phyloP scores from a whole-genome alignment of 2,888 invertebrate genomes.

The Pediacus dermestoides region DNA sequence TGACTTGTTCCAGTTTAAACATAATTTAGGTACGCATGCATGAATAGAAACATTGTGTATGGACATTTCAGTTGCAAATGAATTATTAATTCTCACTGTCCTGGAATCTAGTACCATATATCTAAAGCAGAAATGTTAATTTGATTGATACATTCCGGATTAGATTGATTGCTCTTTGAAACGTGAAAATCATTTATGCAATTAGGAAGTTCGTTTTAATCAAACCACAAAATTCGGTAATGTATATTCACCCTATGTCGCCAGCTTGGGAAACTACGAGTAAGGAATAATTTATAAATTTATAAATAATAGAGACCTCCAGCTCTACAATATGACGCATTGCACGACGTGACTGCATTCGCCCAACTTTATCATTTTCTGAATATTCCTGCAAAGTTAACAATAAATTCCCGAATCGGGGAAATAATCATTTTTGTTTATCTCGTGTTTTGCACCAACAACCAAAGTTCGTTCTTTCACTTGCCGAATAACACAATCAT shows the following conservation, averaged over 20 bases:
- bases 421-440: no score
- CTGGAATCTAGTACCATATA: not conserved
- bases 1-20: no score
- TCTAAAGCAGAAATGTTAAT: conserved; percentile 13
- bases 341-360: conserved; percentile 8
- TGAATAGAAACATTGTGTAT: conserved; percentile 1
- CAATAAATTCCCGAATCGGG: no score
- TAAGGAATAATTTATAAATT: conserved; percentile 20
- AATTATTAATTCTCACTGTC: conserved; percentile 4
- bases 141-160: conserved; percentile 26
- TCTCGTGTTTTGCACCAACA: no score
- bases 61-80: not conserved
- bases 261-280: conserved; percentile 14
- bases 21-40: no score
- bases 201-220: conserved; percentile 18
- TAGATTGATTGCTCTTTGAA: conserved; percentile 26
- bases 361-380: no score
- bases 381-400: no score
- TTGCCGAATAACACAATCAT: no score
- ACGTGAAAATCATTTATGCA: conserved; percentile 22
- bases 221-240: conserved; percentile 9
- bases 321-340: conserved; percentile 14
- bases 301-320: conserved; percentile 18
- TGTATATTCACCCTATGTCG: conserved; percentile 14
- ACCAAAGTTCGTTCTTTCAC: no score